These are phyloP conservation scores for Circaetus cinerascens DNA, from an alignment of 2,113 vertebrate genomes.

Conservation along the genomic window DNA sequence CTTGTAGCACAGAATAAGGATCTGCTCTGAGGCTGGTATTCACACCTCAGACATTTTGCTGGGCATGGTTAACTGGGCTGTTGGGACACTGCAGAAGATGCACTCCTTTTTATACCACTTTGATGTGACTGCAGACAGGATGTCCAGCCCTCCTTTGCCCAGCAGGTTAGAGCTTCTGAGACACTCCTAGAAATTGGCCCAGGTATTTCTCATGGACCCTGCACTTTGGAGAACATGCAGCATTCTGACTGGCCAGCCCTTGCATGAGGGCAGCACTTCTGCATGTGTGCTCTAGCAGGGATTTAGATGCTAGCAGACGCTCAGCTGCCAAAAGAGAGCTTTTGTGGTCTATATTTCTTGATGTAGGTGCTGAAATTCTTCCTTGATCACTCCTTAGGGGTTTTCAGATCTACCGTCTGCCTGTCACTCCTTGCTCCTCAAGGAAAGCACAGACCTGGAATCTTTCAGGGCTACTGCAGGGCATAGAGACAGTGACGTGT, in stretches of 20 bases:
- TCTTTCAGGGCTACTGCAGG: neutral
- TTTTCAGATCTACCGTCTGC: neutral
- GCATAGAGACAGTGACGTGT: neutral
- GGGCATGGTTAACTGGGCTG: neutral
- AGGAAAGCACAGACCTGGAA: neutral
- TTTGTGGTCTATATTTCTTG: neutral
- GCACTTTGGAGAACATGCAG: neutral
- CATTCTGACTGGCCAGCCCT: neutral
- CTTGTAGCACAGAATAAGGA: neutral
- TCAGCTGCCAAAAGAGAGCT: neutral
- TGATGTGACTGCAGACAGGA: neutral
- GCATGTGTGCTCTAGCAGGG: rapidly evolving
- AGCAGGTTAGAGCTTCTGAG: neutral
- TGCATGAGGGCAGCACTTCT: neutral
- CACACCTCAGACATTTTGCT: neutral
- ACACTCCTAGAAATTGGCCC: neutral
- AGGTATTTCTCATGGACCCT: neutral
- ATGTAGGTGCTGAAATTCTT: neutral
- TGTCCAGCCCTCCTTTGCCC: neutral
- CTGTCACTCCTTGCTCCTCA: neutral
- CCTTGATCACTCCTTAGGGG: neutral
- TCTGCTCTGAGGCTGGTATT: neutral
- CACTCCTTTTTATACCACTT: neutral
- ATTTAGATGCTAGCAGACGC: neutral
- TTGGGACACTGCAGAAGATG: neutral